Evolutionary conservation across 2,797 vertebrate genomes (phyloP), one percentile per base, ranked within the genome.

Genomic region (Aulostomus chinensis): DNA sequence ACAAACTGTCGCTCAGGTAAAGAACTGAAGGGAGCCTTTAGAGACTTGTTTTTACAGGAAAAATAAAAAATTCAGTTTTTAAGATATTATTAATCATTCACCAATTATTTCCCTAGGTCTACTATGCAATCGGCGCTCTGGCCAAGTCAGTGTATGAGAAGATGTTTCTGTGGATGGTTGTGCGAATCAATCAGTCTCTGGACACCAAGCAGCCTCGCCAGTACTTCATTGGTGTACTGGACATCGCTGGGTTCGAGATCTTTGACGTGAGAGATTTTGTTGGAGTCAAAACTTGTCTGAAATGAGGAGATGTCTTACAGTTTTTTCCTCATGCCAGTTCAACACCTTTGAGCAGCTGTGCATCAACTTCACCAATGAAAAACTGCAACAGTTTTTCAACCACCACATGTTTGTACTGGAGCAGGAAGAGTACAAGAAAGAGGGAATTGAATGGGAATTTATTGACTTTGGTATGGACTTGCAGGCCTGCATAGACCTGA

Each of bases 141-240:
- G 68, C 90, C 3, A 95, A 95, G 30, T 14, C 93, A 9, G 84
- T 94, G 31, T 95, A 94, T 7, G 92, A 95, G 69, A 95, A 90
- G 62, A 94, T 94, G 93, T 94, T 94, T 58, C 67, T 93, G 37
- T 95, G 93, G 93, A 94, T 94, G 93, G 93, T 94, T 2, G 22
- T 93, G 10, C 90, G 91, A 30, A 94, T 94, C 51, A 94, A 94
- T 80, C 92, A 93, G 37, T 92, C 92, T 18, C 62, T 94, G 72
- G 93, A 94, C 70, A 94, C 93, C 28, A 94, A 68, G 58, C 93
- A 94, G 63, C 85, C 91, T 7, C 85, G 93, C 3, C 93, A 94
- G 77, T 93, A 93, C 51, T 95, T 94, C n/a, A n/a, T n/a, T n/a
- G n/a, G n/a, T n/a, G n/a, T n/a, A n/a, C n/a, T n/a, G n/a, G n/a